Evolutionary conservation across 2,113 vertebrate genomes (phyloP).

Genomic region (Podocnemis expansa): DNA sequence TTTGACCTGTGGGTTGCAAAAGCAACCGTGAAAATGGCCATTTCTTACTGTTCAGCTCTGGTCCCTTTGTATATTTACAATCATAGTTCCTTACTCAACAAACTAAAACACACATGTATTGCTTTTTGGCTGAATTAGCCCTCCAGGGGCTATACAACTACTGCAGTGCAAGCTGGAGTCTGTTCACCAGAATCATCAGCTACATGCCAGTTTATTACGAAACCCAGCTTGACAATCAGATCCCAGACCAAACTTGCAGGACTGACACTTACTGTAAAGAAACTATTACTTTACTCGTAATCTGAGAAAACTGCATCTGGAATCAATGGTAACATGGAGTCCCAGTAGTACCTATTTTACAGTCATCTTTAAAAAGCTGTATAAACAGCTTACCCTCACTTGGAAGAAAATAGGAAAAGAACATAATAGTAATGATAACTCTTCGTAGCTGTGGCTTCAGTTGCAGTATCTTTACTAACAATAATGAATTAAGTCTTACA

Average conservation of each 20-base stretch:
- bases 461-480: constrained; percentile 66
- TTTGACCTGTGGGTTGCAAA: not conserved
- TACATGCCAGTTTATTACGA: not conserved
- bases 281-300: constrained; percentile 59
- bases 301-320: constrained; percentile 61
- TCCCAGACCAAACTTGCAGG: fast-evolving
- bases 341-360: not conserved
- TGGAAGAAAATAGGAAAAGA: constrained; percentile 53
- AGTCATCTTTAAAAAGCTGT: constrained; percentile 40
- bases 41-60: not conserved
- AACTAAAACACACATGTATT: not conserved
- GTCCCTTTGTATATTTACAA: not conserved
- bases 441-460: constrained; percentile 50
- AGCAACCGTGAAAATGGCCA: not conserved
- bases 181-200: not conserved
- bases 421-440: not conserved
- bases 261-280: constrained; percentile 46
- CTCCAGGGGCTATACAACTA: not conserved
- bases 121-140: not conserved
- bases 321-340: constrained; percentile 44
- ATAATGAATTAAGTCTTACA: constrained; percentile 58
- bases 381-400: constrained; percentile 43
- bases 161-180: not conserved
- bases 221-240: not conserved
- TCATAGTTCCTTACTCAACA: not conserved